Conservation (phyloP, 2,888 invertebrate species). For the Nesidiocoris tenuis region DNA sequence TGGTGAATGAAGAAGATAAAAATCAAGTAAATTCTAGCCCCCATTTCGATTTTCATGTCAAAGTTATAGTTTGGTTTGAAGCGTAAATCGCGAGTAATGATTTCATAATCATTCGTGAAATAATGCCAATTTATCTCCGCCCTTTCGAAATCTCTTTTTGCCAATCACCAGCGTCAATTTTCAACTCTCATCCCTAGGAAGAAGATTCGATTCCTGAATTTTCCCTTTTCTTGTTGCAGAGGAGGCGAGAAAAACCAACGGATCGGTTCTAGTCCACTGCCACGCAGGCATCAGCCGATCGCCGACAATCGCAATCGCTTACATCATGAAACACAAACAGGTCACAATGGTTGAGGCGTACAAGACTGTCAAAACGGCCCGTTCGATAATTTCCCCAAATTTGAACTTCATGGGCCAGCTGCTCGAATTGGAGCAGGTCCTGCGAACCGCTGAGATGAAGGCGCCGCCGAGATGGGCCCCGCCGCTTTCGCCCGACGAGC, state of each 20-base stretch:
- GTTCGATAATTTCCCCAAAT: constrained; percentile 92
- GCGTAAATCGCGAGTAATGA: too few relatives aligned
- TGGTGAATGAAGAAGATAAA: too few relatives aligned
- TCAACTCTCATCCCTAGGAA: too few relatives aligned
- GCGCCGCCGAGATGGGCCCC: constrained; percentile 54
- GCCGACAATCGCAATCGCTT: constrained; percentile 92
- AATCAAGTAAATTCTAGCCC: too few relatives aligned
- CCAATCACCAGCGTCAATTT: too few relatives aligned
- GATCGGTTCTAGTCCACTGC: constrained; percentile 85
- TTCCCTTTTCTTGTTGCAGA: constrained; percentile 62
- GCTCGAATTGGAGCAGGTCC: constrained; percentile 74
- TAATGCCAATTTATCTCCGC: too few relatives aligned
- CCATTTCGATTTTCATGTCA: too few relatives aligned
- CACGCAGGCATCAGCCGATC: constrained; percentile 94
- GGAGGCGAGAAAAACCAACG: constrained; percentile 67
- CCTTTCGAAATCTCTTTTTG: too few relatives aligned
- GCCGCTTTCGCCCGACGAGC: constrained; percentile 60
- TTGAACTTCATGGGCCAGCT: constrained; percentile 92
- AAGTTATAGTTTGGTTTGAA: too few relatives aligned
- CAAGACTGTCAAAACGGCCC: constrained; percentile 77
- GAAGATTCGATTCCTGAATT: too few relatives aligned
- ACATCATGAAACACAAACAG: constrained; percentile 85
- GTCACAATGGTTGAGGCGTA: constrained; percentile 84
- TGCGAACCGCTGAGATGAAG: constrained; percentile 55
- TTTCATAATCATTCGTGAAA: too few relatives aligned